Percentiles rank a stretch among this genome's conserved stretches.
These are phyloP conservation scores for Eristalinus aeneus DNA, from an alignment of 2,888 invertebrate species.

Conservation along the genomic window DNA sequence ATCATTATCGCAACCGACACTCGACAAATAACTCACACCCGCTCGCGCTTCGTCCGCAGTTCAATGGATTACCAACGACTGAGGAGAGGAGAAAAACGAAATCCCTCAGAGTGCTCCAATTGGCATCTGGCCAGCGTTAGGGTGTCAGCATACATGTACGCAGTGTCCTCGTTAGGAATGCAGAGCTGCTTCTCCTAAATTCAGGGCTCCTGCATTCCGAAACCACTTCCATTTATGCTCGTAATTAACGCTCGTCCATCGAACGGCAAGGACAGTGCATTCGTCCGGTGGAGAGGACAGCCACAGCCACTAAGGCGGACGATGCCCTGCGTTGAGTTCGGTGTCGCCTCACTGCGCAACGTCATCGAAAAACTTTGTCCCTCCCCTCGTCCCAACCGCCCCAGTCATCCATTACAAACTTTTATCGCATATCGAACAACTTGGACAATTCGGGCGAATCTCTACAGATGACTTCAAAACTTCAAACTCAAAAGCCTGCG, in stretches of 20 bases:
- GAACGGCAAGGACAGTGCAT: not conserved
- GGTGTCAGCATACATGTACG: constrained; percentile 23
- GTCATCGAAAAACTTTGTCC: not conserved
- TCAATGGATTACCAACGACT: constrained; percentile 44
- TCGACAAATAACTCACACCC: constrained; percentile 36
- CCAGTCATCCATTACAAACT: constrained; percentile 36
- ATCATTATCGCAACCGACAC: constrained; percentile 54
- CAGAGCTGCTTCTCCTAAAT: not conserved
- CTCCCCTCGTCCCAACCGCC: not conserved
- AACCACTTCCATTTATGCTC: not conserved
- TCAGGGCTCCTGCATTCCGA: not conserved
- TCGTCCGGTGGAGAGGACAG: not conserved
- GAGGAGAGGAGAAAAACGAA: not conserved
- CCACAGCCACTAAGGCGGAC: too few species aligned
- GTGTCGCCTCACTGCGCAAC: constrained; percentile 48
- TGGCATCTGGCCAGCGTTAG: constrained; percentile 44
- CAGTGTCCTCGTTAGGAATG: constrained; percentile 54
- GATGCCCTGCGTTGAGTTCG: not conserved
- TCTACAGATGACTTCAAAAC: not conserved
- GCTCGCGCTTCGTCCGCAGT: constrained; percentile 10
- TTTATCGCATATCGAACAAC: constrained; percentile 50
- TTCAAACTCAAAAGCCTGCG: constrained; percentile 28
- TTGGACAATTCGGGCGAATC: not conserved
- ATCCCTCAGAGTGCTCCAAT: constrained; percentile 29
- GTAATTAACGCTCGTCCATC: not conserved